Conservation (phyloP, 1,140 invertebrate genomes). For the Meloidogyne exigua region DNA sequence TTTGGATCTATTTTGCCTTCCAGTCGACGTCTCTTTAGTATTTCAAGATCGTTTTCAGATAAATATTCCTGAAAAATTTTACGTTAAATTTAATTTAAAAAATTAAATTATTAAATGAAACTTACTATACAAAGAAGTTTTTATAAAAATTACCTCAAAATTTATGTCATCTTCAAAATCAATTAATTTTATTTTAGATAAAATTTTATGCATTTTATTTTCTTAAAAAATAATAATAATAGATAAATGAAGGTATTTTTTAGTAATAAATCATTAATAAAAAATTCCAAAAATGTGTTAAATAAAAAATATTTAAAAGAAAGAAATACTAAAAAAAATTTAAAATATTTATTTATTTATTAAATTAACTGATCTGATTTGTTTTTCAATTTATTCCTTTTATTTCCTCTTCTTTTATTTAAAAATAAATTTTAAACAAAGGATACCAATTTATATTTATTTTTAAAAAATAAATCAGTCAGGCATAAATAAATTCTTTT, state of each 20-base stretch:
- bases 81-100: too few relatives aligned
- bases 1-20: slow-evolving; percentile 15
- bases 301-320: not conserved
- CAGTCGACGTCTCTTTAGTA: slow-evolving; percentile 11
- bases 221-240: too few relatives aligned
- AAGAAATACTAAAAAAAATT: not conserved
- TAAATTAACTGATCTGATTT: not conserved
- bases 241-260: too few relatives aligned
- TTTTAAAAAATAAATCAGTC: slow-evolving; percentile 4
- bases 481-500: not conserved
- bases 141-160: slow-evolving; percentile 11
- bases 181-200: too few relatives aligned
- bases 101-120: too few relatives aligned
- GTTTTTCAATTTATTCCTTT: not conserved
- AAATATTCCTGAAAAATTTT: slow-evolving; percentile 21
- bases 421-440: not conserved
- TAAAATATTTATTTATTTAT: not conserved
- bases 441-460: not conserved
- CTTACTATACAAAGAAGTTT: too few relatives aligned
- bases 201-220: too few relatives aligned
- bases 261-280: not conserved
- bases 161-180: slow-evolving; percentile 26
- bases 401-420: not conserved
- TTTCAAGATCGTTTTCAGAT: slow-evolving; percentile 21
- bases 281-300: slow-evolving; percentile 5